Conservation (phyloP, 2,113 vertebrate genomes). For the Toxostoma redivivum region DNA sequence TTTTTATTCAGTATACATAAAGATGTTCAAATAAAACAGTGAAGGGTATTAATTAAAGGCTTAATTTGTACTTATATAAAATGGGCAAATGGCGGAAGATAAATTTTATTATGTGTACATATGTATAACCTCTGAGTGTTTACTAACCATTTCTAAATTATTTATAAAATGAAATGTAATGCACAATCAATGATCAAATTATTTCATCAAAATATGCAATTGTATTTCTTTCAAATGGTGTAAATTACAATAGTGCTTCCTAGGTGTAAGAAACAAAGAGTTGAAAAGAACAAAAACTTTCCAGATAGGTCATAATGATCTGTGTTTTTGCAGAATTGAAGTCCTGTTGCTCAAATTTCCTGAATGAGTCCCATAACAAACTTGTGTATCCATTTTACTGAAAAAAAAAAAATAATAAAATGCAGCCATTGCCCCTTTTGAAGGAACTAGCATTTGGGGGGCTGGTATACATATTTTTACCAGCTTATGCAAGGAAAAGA, state of each 20-base stretch:
- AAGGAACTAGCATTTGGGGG: background rate
- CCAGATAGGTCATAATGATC: background rate
- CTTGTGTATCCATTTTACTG: background rate
- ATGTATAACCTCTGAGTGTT: background rate
- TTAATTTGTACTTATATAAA: background rate
- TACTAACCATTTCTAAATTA: background rate
- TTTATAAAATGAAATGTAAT: background rate
- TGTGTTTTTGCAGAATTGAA: background rate
- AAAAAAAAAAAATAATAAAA: background rate
- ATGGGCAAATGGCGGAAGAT: background rate
- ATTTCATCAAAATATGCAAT: background rate
- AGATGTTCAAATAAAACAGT: background rate
- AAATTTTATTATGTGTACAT: background rate
- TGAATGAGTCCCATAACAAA: background rate
- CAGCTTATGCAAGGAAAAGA: background rate
- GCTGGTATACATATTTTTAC: background rate
- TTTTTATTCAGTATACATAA: background rate
- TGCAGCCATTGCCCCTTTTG: fast-evolving
- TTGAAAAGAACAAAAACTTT: background rate
- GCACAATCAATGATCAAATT: background rate
- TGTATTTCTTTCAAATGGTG: background rate
- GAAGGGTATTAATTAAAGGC: background rate
- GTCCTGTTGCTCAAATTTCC: background rate
- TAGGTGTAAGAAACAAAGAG: background rate
- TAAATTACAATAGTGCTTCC: background rate